Evolutionary conservation across 2,888 invertebrate species (phyloP).

Genomic region (Nomada ferruginata): DNA sequence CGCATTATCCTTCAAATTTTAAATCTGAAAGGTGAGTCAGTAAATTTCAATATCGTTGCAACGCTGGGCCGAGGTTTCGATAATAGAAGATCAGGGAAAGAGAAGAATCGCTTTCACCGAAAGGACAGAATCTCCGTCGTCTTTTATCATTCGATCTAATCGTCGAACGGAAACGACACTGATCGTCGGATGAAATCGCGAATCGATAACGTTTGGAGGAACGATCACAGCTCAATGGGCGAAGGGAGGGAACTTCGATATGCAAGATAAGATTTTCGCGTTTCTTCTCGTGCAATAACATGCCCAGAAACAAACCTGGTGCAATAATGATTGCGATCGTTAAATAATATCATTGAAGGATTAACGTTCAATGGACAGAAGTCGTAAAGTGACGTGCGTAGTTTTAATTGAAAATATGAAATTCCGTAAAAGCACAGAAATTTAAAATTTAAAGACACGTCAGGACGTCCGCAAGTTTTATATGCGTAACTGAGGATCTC

Average conservation of each 20-base stretch:
- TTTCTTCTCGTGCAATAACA: constrained; percentile 2
- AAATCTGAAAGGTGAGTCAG: constrained; percentile 64
- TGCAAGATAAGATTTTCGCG: constrained; percentile 28
- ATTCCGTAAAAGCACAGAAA: background rate
- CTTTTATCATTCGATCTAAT: constrained; percentile 46
- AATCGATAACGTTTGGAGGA: constrained; percentile 5
- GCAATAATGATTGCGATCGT: background rate
- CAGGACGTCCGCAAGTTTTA: background rate
- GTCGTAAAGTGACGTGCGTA: background rate
- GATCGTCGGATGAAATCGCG: constrained; percentile 41
- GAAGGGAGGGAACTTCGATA: background rate
- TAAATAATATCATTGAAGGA: constrained; percentile 25
- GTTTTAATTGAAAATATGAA: no score
- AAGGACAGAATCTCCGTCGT: background rate
- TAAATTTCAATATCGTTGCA: background rate
- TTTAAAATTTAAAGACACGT: background rate
- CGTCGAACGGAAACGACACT: constrained; percentile 41
- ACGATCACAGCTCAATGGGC: constrained; percentile 40
- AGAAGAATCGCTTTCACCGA: background rate
- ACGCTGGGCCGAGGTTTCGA: no score
- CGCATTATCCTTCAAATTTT: background rate
- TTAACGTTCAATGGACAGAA: background rate
- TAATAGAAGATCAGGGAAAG: background rate
- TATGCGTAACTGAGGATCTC: background rate
- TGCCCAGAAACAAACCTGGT: background rate